Evolutionary conservation across 2,113 vertebrate species (phyloP).

Genomic region (Anguilla rostrata): DNA sequence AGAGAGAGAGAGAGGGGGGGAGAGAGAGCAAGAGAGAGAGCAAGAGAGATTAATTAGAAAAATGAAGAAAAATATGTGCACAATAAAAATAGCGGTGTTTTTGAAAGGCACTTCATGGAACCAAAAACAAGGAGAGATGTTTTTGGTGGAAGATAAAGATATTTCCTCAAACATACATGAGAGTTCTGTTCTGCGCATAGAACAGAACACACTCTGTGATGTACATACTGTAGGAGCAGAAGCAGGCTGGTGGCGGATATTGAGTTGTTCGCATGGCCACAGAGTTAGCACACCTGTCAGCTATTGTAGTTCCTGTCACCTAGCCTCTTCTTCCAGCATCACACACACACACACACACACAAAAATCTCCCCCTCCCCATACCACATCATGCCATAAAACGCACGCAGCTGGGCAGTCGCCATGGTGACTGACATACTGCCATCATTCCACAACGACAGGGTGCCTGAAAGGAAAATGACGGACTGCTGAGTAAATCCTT

Average conservation of each 20-base stretch:
- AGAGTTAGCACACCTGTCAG: not conserved
- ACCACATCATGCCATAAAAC: not conserved
- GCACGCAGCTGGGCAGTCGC: not conserved
- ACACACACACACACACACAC: slow-evolving; percentile 2
- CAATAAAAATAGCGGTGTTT: too few relatives aligned
- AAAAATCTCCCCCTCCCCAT: not conserved
- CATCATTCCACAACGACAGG: not conserved
- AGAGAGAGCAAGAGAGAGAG: not conserved
- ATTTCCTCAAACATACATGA: too few relatives aligned
- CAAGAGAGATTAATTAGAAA: too few relatives aligned
- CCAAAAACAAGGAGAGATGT: too few relatives aligned
- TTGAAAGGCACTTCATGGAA: too few relatives aligned
- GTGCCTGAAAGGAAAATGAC: not conserved
- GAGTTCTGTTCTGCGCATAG: not conserved
- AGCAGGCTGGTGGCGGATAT: not conserved
- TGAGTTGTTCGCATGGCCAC: not conserved
- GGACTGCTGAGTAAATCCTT: not conserved
- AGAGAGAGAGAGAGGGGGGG: slow-evolving; percentile 44
- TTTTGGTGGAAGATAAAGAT: too few relatives aligned
- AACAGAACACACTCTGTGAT: not conserved
- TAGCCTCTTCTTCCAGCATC: not conserved
- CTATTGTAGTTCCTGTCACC: not conserved
- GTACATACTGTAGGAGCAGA: not conserved
- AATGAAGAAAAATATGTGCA: too few relatives aligned
- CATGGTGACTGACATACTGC: not conserved